phyloP scores from a whole-genome alignment of 2,113 vertebrate genomes.

The Elephantulus edwardii region DNA sequence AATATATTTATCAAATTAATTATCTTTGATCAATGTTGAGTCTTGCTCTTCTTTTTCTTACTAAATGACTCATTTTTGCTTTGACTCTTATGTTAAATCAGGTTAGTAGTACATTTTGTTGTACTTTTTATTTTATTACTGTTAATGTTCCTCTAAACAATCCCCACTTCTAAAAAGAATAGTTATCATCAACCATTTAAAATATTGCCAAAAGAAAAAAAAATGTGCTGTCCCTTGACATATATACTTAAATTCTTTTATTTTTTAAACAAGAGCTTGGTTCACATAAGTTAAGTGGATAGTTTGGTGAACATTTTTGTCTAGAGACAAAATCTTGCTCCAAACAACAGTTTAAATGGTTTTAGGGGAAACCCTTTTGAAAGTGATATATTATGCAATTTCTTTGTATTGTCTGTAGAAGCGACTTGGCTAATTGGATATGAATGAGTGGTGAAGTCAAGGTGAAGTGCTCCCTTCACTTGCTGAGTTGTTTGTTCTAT shows the following conservation, averaged over 20 bases:
- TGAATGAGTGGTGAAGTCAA: constrained; percentile 48
- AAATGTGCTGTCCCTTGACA: neutral
- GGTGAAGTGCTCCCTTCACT: constrained; percentile 57
- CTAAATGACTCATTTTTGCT: neutral
- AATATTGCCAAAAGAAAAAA: neutral
- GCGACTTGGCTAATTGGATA: constrained; percentile 40
- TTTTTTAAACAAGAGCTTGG: constrained; percentile 21
- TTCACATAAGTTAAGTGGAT: constrained; percentile 46
- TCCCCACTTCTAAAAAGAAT: neutral
- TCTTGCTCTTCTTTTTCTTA: no score
- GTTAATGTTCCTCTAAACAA: neutral
- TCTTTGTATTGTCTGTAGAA: constrained; percentile 20
- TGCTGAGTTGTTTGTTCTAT: constrained; percentile 36
- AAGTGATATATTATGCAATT: constrained; percentile 52
- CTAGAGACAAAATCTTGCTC: constrained; percentile 50
- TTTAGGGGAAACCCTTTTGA: constrained; percentile 42
- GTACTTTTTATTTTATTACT: neutral
- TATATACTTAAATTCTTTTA: constrained; percentile 10
- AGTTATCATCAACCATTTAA: constrained; percentile 15
- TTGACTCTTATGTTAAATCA: neutral
- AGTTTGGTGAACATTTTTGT: constrained; percentile 42
- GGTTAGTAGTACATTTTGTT: neutral
- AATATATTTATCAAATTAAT: neutral
- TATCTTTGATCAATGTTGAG: neutral
- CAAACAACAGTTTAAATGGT: constrained; percentile 61